A percentile compares a stretch with the other conserved stretches of the same genome.
These are phyloP conservation scores for Falcaria lacertinaria DNA, from an alignment of 2,888 invertebrate genomes.

Conservation along the genomic window DNA sequence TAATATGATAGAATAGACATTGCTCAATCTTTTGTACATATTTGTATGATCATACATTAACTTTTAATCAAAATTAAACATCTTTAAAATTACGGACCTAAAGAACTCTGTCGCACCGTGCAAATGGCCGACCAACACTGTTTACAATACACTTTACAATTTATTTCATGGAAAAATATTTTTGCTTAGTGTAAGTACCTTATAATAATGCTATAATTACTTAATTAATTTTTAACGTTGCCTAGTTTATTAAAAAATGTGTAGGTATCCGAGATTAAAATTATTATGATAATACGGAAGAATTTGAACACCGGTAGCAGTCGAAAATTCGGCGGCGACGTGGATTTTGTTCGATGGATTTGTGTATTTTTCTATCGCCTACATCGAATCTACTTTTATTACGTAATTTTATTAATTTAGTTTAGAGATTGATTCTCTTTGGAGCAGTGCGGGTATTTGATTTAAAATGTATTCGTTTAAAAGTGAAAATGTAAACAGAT, in stretches of 20 bases:
- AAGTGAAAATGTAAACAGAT: conserved; percentile 47
- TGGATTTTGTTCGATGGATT: conserved; percentile 27
- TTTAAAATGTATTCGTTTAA: conserved; percentile 49
- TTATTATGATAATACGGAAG: conserved; percentile 41
- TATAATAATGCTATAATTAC: conserved; percentile 39
- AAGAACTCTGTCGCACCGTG: conserved; percentile 83
- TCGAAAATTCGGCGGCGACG: conserved; percentile 48
- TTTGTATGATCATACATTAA: conserved; percentile 63
- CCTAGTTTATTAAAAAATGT: conserved; percentile 12
- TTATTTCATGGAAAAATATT: conserved; percentile 37
- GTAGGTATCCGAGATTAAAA: conserved; percentile 13
- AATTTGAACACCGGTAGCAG: conserved; percentile 36
- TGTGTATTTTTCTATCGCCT: conserved; percentile 14
- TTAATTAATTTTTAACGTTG: conserved; percentile 38
- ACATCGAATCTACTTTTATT: conserved; percentile 12
- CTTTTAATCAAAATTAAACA: conserved; percentile 61
- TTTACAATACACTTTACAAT: conserved; percentile 73
- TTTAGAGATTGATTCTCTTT: not conserved
- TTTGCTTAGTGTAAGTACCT: conserved; percentile 31
- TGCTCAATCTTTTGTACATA: conserved; percentile 60
- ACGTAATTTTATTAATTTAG: conserved; percentile 5
- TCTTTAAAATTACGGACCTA: conserved; percentile 77
- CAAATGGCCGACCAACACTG: conserved; percentile 87
- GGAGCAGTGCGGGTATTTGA: not conserved
- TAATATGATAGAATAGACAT: conserved; percentile 38